These are phyloP conservation scores for Galeopterus variegatus DNA, from an alignment of 2,113 vertebrate species.

Conservation along the genomic window DNA sequence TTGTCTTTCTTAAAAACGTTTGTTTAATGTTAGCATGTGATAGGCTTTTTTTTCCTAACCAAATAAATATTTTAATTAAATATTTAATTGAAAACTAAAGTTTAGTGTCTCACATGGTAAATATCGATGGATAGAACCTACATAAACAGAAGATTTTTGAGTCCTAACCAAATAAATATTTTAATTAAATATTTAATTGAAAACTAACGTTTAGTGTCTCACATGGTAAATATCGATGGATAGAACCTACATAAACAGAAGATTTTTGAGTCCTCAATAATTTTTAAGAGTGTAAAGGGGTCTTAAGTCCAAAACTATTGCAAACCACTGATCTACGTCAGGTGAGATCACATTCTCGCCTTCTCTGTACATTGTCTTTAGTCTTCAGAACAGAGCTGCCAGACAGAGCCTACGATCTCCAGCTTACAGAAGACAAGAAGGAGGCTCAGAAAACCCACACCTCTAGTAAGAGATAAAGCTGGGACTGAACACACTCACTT, in stretches of 20 bases:
- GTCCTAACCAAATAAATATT: background rate
- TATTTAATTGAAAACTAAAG: slow-evolving; percentile 35
- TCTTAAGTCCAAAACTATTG: background rate
- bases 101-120: background rate
- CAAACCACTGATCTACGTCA: background rate
- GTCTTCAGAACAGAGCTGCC: background rate
- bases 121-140: background rate
- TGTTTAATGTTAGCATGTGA: background rate
- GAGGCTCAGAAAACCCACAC: background rate
- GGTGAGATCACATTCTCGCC: fast-evolving
- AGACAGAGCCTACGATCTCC: background rate
- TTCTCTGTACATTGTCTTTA: background rate
- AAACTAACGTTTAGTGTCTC: slow-evolving; percentile 17
- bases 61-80: slow-evolving; percentile 47
- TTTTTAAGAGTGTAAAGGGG: background rate
- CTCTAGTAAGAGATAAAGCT: background rate
- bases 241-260: background rate
- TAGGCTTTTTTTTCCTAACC: background rate
- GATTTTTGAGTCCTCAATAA: background rate
- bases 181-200: slow-evolving; percentile 43
- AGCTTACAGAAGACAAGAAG: background rate
- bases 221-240: background rate
- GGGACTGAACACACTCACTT: background rate
- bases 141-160: background rate
- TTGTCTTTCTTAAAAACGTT: background rate